A percentile compares a stretch with the other conserved stretches of the same genome.
Conservation (phyloP, 1,140 invertebrate species). For the Mycetomoellerius zeteki region DNA sequence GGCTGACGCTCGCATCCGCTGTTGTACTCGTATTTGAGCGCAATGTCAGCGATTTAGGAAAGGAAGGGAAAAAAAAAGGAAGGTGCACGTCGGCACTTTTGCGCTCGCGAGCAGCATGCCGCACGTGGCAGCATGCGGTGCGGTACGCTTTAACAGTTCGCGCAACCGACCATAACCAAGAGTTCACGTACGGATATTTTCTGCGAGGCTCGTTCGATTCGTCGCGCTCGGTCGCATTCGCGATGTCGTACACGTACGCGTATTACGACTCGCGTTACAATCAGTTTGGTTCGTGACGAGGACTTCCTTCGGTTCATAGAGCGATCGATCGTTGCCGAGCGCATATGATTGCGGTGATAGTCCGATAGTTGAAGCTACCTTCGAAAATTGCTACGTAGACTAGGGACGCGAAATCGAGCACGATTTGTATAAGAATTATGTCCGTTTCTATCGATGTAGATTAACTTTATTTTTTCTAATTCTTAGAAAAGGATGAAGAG, state of each 20-base stretch:
- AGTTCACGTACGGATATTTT: constrained; percentile 50
- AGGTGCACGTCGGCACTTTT: constrained; percentile 38
- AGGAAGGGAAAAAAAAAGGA: not conserved
- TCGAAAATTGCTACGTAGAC: constrained; percentile 26
- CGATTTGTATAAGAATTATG: not conserved
- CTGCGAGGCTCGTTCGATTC: not conserved
- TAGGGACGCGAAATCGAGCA: not conserved
- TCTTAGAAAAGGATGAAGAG: too few relatives aligned
- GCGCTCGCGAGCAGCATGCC: constrained; percentile 12
- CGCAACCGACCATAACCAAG: constrained; percentile 28
- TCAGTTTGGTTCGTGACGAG: constrained; percentile 67
- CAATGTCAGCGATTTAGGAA: constrained; percentile 40
- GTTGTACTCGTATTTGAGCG: not conserved
- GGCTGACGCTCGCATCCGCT: constrained; percentile 1
- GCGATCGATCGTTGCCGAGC: constrained; percentile 42
- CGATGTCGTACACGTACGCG: constrained; percentile 66
- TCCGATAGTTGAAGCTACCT: not conserved
- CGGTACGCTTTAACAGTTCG: constrained; percentile 21
- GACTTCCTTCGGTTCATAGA: not conserved
- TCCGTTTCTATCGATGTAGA: too few relatives aligned
- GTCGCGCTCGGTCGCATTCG: constrained; percentile 36
- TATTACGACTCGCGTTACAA: constrained; percentile 69
- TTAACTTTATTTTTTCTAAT: too few relatives aligned
- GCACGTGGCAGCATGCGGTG: not conserved
- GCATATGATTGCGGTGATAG: constrained; percentile 31